Evolutionary conservation across 2,797 vertebrate genomes (phyloP).

Genomic region (Cyclura pinguis): DNA sequence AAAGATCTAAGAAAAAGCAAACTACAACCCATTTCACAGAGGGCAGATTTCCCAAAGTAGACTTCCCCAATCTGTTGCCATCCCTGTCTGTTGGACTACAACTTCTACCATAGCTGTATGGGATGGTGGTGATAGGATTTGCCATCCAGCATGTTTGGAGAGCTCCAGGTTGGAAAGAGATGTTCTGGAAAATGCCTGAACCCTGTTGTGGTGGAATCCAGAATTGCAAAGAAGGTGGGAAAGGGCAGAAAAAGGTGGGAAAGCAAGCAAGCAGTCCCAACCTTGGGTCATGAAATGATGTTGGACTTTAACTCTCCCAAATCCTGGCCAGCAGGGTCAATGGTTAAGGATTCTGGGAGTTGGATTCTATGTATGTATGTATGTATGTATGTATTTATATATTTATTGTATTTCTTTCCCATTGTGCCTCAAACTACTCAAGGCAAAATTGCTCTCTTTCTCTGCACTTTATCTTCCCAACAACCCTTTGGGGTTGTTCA

Average conservation of each 20-base stretch:
- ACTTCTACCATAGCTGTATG: background rate
- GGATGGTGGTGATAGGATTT: background rate
- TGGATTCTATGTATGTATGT: no score
- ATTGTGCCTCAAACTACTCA: background rate
- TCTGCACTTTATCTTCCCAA: background rate
- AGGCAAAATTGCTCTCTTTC: background rate
- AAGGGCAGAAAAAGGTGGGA: background rate
- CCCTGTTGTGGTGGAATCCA: background rate
- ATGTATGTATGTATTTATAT: no score
- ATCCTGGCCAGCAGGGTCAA: background rate
- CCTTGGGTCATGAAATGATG: background rate
- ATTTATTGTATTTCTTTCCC: background rate
- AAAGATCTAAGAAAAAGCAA: background rate
- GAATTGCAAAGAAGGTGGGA: background rate
- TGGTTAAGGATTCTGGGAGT: background rate
- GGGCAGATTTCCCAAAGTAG: background rate
- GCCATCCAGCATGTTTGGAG: background rate
- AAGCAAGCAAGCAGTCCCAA: background rate
- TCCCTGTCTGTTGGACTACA: background rate
- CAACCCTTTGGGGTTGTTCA: background rate
- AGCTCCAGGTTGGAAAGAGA: no score
- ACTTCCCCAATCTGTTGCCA: background rate
- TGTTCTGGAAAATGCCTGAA: no score
- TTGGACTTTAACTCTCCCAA: background rate
- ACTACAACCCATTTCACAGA: background rate